Evolutionary conservation across 2,113 vertebrate genomes (phyloP).

Genomic region (Microcebus murinus): DNA sequence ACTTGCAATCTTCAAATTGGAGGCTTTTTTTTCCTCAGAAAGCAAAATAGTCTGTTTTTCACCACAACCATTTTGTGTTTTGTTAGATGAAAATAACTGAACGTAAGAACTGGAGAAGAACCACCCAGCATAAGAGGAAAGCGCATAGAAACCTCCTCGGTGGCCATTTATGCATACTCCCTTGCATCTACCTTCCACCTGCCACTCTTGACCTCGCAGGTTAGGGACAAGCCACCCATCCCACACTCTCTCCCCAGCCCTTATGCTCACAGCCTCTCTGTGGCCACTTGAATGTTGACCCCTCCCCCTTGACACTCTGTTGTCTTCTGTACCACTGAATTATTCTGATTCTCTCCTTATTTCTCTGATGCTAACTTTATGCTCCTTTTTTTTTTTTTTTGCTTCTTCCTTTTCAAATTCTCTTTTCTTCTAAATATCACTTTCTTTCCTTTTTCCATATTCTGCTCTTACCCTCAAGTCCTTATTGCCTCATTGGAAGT

Average conservation of each 20-base stretch:
- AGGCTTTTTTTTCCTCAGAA: not conserved
- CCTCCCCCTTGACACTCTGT: not conserved
- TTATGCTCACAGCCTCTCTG: too few species aligned
- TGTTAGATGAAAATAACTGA: not conserved
- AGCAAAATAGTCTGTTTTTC: not conserved
- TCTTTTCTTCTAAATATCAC: slow-evolving; percentile 1
- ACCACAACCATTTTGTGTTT: not conserved
- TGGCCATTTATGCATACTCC: not conserved
- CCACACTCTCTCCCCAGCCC: not conserved
- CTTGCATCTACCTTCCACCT: not conserved
- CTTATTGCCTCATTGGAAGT: not conserved
- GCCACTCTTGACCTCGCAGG: too few species aligned
- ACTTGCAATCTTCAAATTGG: not conserved
- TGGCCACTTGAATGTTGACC: too few species aligned
- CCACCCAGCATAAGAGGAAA: not conserved
- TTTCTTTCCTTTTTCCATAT: not conserved
- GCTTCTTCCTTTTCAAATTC: not conserved
- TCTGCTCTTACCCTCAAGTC: not conserved
- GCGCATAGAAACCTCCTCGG: not conserved
- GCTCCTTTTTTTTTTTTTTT: not conserved
- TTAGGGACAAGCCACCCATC: too few species aligned
- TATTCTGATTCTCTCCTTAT: not conserved
- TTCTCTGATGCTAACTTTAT: not conserved
- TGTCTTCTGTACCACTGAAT: not conserved
- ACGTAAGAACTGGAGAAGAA: not conserved